Conservation (phyloP, 30 jellyfish, hydroid and myxozoan genomes). For the Chrysaora quinquecirrha region DNA sequence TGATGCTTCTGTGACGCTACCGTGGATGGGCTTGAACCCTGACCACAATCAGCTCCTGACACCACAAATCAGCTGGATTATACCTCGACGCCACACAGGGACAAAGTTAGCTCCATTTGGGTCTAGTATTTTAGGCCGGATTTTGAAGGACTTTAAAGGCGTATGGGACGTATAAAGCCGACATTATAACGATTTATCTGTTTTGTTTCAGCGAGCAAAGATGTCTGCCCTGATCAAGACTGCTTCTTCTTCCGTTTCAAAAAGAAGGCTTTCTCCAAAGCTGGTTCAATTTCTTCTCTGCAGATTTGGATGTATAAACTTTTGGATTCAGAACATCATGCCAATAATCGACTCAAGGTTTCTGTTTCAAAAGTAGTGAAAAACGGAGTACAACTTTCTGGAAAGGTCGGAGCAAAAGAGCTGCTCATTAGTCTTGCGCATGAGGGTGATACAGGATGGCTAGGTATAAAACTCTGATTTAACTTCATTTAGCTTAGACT, state of each 20-base stretch:
- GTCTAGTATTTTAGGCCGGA: too few species aligned
- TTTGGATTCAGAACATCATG: neutral
- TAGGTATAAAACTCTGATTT: slow-evolving; percentile 27
- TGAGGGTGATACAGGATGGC: slow-evolving; percentile 73
- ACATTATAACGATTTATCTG: too few species aligned
- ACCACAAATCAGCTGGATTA: too few species aligned
- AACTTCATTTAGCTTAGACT: too few species aligned
- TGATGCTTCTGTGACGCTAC: too few species aligned
- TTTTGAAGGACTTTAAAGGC: too few species aligned
- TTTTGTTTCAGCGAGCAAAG: slow-evolving; percentile 46
- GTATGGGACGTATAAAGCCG: too few species aligned
- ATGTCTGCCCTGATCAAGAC: slow-evolving; percentile 63
- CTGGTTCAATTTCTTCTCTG: slow-evolving; percentile 34
- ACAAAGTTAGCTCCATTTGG: too few species aligned
- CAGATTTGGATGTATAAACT: slow-evolving; percentile 61
- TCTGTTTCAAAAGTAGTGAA: slow-evolving; percentile 45
- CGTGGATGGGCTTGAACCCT: too few species aligned
- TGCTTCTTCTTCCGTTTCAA: slow-evolving; percentile 63
- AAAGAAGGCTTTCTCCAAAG: slow-evolving; percentile 60
- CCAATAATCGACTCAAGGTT: slow-evolving; percentile 27
- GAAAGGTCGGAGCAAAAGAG: slow-evolving; percentile 6
- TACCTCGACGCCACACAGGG: too few species aligned
- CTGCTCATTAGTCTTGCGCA: slow-evolving; percentile 50
- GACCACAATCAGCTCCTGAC: too few species aligned
- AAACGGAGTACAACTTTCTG: neutral